Base-by-base conservation (phyloP, 2,888 invertebrate genomes). In the Pyrocoelia pectoralis region DNA sequence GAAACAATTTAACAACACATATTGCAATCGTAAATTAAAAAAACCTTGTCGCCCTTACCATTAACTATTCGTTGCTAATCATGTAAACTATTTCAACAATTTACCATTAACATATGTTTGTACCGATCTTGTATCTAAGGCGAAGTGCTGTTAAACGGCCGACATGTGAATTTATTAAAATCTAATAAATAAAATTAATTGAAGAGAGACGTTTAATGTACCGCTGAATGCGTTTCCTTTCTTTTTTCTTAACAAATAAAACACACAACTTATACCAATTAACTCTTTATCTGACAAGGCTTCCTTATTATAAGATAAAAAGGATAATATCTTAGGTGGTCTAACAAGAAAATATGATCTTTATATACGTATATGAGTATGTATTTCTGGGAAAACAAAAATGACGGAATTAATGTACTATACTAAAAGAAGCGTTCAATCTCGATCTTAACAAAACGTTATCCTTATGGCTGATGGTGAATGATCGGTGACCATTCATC, bases 401-500 rank as follows among this genome's bases (percentile, higher is more conserved):
- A 29, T 28, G 17, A n/a, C 19, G 41, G 13, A 6, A 19, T 17
- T 43, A 43, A 19, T 55, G 24, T 60, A 53, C n/a, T n/a, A n/a
- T n/a, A 56, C 53, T 59, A 53, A 52, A 52, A 49, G 17, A 66
- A 64, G 64, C 67, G 65, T 69, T 65, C 68, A 66, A 69, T 67
- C 63, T 67, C 66, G 61, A 56, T 49, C 54, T 48, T 53, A n/a
- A 59, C 49, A 55, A 58, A 60, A 57, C 50, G 43, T 54, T 53
- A 43, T 48, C 49, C 53, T 59, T 56, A 55, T 61, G 43, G 56
- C 48, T 41, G 54, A 46, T 57, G 29, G 52, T 58, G 61, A 61
- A 65, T 62, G 68, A 67, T 67, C 68, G 59, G 59, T 64, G 61
- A 62, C 50, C 62, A 68, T 66, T 68, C 66, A 66, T 68, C 68